A percentile compares a stretch with the other conserved stretches of the same genome.
phyloP scores from a whole-genome alignment of 1,140 invertebrate species.

The Drosophila subobscura region DNA sequence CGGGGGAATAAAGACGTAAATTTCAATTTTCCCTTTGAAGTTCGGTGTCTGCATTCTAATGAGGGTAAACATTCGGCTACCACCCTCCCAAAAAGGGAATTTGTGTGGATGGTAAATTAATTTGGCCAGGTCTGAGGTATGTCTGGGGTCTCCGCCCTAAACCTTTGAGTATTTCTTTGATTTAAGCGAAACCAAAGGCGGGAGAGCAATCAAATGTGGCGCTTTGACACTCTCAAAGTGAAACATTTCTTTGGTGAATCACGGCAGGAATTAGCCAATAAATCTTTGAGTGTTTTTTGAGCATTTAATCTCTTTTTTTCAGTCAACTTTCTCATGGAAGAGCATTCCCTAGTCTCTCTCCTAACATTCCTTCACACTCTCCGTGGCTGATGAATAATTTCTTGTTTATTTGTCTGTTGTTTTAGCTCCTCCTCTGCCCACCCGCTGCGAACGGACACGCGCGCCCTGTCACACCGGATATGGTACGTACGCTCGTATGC shows the following conservation, averaged over 20 bases:
- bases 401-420: slow-evolving; percentile 33
- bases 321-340: slow-evolving; percentile 4
- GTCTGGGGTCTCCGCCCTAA: too few relatives aligned
- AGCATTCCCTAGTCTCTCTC: slow-evolving; percentile 9
- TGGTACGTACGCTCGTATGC: slow-evolving; percentile 6
- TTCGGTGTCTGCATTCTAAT: slow-evolving; percentile 36
- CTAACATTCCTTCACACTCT: slow-evolving; percentile 1
- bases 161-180: too few relatives aligned
- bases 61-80: slow-evolving; percentile 38
- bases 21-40: slow-evolving; percentile 61
- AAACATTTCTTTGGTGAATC: too few relatives aligned
- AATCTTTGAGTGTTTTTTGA: too few relatives aligned
- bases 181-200: too few relatives aligned
- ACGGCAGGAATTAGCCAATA: too few relatives aligned
- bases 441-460: slow-evolving; percentile 9
- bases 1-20: slow-evolving; percentile 11
- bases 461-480: slow-evolving; percentile 27
- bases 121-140: neutral
- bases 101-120: slow-evolving; percentile 19
- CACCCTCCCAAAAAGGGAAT: neutral
- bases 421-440: slow-evolving; percentile 5
- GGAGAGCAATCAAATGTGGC: too few relatives aligned
- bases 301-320: slow-evolving; percentile 2
- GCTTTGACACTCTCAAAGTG: too few relatives aligned
- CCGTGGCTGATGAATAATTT: slow-evolving; percentile 37